These are phyloP conservation scores for Rugalucina vietnamica DNA, from an alignment of 2,888 invertebrate genomes.

Conservation along the genomic window DNA sequence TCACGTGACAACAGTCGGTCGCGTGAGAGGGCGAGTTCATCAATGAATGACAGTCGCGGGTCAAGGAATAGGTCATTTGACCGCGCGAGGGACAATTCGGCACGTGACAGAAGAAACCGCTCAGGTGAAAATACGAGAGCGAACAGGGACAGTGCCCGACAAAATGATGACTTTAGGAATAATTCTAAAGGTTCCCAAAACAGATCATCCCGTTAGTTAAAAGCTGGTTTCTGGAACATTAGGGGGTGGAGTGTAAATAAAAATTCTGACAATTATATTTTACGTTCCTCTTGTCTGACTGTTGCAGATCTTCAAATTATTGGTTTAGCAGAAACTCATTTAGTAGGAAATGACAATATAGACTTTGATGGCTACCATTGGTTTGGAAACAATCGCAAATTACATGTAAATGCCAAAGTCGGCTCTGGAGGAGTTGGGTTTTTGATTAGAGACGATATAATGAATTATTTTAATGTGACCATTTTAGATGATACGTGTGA, in stretches of 20 bases:
- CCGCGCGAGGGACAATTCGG: not conserved
- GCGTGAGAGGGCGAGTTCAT: not conserved
- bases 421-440: conserved; percentile 14
- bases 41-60: not conserved
- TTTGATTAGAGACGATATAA: conserved; percentile 19
- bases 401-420: not conserved
- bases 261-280: not conserved
- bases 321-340: not conserved
- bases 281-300: conserved; percentile 20
- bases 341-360: not conserved
- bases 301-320: conserved; percentile 26
- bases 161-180: not conserved
- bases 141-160: not conserved
- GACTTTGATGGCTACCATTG: conserved; percentile 12
- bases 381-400: conserved; percentile 31
- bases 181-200: not conserved
- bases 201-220: not conserved
- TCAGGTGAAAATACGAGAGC: not conserved
- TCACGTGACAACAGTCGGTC: not conserved
- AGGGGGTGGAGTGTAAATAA: not conserved
- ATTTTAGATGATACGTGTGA: not conserved
- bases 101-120: not conserved
- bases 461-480: not conserved
- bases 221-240: not conserved
- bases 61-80: not conserved